These are phyloP conservation scores for Sisyra nigra DNA, from an alignment of 2,888 invertebrate species.

Conservation along the genomic window DNA sequence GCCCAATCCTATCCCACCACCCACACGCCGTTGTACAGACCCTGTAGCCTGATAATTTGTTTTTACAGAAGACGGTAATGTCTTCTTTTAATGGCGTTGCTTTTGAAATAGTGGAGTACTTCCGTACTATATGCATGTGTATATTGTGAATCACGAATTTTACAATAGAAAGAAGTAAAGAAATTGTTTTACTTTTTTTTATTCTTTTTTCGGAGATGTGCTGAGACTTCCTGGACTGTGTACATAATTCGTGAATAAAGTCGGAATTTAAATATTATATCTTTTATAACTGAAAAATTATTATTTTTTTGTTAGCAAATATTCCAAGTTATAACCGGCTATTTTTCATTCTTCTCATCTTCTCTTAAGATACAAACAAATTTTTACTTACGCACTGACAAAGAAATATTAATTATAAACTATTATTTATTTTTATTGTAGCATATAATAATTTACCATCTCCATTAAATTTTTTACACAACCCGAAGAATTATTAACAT, in stretches of 20 bases:
- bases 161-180: background rate
- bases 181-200: background rate
- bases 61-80: conserved; percentile 9
- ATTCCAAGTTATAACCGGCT: too few relatives aligned
- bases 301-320: too few relatives aligned
- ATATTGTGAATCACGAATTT: background rate
- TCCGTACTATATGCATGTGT: conserved; percentile 1
- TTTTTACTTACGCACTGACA: background rate
- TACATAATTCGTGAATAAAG: conserved; percentile 2
- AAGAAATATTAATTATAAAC: background rate
- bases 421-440: background rate
- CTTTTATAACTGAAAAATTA: too few relatives aligned
- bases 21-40: background rate
- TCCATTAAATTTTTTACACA: too few relatives aligned
- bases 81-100: conserved; percentile 9
- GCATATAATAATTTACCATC: too few relatives aligned
- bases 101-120: conserved; percentile 8
- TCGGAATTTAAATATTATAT: too few relatives aligned
- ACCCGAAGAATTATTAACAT: too few relatives aligned
- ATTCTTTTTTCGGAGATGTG: background rate
- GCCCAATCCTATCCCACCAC: background rate
- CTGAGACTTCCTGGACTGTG: conserved; percentile 4
- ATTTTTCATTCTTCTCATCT: too few relatives aligned
- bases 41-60: conserved; percentile 8
- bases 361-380: too few relatives aligned